These are phyloP conservation scores for Cacatua alba DNA, from an alignment of 2,113 vertebrate species.

Conservation along the genomic window DNA sequence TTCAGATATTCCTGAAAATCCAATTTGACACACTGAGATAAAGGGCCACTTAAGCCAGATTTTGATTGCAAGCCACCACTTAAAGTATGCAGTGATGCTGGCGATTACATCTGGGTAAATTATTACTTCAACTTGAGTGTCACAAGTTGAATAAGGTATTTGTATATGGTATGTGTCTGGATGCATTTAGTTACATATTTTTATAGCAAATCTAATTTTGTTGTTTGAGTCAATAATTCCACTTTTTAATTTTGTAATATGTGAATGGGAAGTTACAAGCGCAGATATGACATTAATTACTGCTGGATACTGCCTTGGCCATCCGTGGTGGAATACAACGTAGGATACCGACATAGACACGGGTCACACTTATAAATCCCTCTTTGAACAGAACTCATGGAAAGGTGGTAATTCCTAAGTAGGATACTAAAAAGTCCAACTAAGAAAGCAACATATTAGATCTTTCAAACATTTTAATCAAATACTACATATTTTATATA, in stretches of 20 bases:
- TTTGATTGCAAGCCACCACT: not conserved
- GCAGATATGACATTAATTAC: not conserved
- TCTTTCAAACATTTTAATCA: conserved; percentile 9
- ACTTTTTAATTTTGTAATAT: not conserved
- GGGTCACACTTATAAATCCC: not conserved
- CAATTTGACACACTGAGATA: not conserved
- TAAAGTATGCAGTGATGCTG: not conserved
- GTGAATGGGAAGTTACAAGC: not conserved
- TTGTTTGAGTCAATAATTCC: not conserved
- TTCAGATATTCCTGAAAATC: not conserved
- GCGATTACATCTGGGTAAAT: not conserved
- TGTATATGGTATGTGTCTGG: not conserved
- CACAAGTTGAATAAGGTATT: not conserved
- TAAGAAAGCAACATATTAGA: not conserved
- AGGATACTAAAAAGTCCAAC: not conserved
- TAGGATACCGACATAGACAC: accelerated
- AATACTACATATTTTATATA: not conserved
- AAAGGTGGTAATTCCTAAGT: not conserved
- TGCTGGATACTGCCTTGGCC: not conserved
- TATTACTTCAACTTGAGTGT: not conserved
- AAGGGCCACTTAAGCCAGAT: not conserved
- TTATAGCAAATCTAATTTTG: not conserved
- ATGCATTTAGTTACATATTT: not conserved
- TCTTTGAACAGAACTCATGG: not conserved
- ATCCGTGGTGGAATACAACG: not conserved